Base-by-base conservation (phyloP, 2,797 vertebrate genomes). In the Phoebastria nigripes region DNA sequence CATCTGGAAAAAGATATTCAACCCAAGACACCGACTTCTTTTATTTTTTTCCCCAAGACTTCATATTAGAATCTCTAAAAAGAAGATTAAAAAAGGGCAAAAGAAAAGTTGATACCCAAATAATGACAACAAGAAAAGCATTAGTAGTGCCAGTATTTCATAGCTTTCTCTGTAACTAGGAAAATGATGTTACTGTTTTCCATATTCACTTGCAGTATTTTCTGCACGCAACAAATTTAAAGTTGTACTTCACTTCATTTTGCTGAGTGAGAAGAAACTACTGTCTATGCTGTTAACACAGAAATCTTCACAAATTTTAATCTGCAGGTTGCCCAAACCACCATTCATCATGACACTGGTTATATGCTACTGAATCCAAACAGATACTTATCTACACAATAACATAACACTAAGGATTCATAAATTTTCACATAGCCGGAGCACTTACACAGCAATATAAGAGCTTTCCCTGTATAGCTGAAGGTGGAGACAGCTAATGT, bases 381-480 rank as follows among this genome's bases (percentile, higher is more conserved):
- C 20, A 72, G 11, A 11, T 41, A 44, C 21, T 62, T 82, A 72
- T 18, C 25, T 28, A 41, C 7, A 24, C 8, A 37, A 56, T 33
- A 56, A 88, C 3, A 18, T 25, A 69, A 59, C 10, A 61, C 74
- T 65, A 65, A 85, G 71, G 39, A 73, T 15, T 66, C 19, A 20
- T 25, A 59, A 8, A 7, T 41, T 71, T 39, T 84, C 62, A 74
- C 13, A 31, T 1, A 65, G 63, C 15, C 19, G 0, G 0, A 69
- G 46, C 25, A 61, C 14, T 65, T 22, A 15, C 0, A 42, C 5
- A 67, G 37, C 62, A 78, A 52, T 20, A 0, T 6, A 59, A 67
- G 44, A 71, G 18, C 26, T 42, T 49, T 66, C 24, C 24, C 39
- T 11, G 2, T 4, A 14, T 0, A 13, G 4, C 22, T 35, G 18